Evolutionary conservation across 2,113 vertebrate species (phyloP).

Genomic region (Callopanchax toddi): DNA sequence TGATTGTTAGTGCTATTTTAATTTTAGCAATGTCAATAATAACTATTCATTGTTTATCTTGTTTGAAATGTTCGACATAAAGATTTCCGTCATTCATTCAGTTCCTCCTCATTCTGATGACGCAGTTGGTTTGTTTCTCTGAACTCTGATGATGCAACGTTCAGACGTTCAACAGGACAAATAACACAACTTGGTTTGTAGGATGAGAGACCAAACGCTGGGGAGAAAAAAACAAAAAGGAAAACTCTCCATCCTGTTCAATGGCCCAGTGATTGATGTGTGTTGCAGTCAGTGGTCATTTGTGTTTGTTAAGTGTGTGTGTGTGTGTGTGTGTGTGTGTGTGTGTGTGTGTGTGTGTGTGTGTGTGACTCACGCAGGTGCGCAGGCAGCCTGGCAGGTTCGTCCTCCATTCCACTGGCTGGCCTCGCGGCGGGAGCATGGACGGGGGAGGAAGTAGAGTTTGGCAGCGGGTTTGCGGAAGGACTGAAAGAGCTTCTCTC

Average conservation of each 20-base stretch:
- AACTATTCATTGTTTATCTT: too few species aligned
- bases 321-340: too few species aligned
- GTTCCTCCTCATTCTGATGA: constrained; percentile 8
- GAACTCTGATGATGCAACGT: not conserved
- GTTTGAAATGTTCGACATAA: too few species aligned
- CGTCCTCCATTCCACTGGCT: constrained; percentile 93
- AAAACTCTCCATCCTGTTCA: too few species aligned
- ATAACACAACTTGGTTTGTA: too few species aligned
- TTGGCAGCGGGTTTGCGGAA: constrained; percentile 90
- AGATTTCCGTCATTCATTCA: too few species aligned
- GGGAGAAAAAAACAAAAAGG: too few species aligned
- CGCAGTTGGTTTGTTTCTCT: constrained; percentile 1
- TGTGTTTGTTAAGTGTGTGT: constrained; percentile 39
- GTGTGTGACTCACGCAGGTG: constrained; percentile 92
- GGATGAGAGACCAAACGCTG: too few species aligned
- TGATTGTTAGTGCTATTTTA: too few species aligned
- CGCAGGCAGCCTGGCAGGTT: constrained; percentile 89
- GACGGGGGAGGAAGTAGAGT: constrained; percentile 89
- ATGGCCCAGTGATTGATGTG: not conserved
- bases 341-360: constrained; percentile 38
- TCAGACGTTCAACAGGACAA: not conserved
- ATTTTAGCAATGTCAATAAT: too few species aligned
- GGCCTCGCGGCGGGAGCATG: constrained; percentile 90
- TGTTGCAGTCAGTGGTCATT: constrained; percentile 38
- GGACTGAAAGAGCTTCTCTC: constrained; percentile 96